A percentile compares a stretch with the other conserved stretches of the same genome.
Conservation (phyloP, 1,140 invertebrate genomes). For the Palaemon carinicauda region DNA sequence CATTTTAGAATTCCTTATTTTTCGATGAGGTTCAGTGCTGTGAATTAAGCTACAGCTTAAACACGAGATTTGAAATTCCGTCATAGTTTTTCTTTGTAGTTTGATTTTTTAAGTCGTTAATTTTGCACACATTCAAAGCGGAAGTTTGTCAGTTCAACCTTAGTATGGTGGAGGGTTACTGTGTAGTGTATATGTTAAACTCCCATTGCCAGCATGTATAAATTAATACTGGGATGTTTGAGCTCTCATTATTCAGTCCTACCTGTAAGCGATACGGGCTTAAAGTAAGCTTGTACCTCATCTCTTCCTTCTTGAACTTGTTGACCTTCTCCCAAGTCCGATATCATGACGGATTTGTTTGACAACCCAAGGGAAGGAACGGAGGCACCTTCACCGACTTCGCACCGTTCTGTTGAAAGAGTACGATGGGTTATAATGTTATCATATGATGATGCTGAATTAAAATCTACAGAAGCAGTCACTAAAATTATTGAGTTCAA, state of each 20-base stretch:
- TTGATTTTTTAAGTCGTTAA: too few species aligned
- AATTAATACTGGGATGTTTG: too few species aligned
- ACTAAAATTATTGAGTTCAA: background rate
- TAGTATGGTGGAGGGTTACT: too few species aligned
- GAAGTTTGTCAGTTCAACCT: too few species aligned
- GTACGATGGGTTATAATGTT: background rate
- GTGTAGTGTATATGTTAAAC: too few species aligned
- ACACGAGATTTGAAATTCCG: too few species aligned
- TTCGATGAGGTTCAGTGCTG: too few species aligned
- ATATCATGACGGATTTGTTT: conserved; percentile 87
- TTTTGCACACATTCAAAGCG: too few species aligned
- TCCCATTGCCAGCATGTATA: too few species aligned
- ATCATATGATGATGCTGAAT: background rate
- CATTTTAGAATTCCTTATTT: too few species aligned
- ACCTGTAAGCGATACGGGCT: conserved; percentile 27
- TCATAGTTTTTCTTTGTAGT: too few species aligned
- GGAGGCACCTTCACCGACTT: conserved; percentile 76
- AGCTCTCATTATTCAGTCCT: background rate
- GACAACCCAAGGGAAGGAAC: conserved; percentile 94
- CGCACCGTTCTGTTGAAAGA: conserved; percentile 1
- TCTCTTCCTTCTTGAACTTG: conserved; percentile 16
- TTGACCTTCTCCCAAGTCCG: conserved; percentile 58
- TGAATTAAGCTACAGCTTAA: too few species aligned
- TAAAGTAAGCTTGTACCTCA: conserved; percentile 35
- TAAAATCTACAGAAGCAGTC: background rate